Percentiles rank a stretch among this genome's conserved stretches.
Evolutionary conservation across 2,797 vertebrate genomes (phyloP).

Genomic region (Semotilus atromaculatus): DNA sequence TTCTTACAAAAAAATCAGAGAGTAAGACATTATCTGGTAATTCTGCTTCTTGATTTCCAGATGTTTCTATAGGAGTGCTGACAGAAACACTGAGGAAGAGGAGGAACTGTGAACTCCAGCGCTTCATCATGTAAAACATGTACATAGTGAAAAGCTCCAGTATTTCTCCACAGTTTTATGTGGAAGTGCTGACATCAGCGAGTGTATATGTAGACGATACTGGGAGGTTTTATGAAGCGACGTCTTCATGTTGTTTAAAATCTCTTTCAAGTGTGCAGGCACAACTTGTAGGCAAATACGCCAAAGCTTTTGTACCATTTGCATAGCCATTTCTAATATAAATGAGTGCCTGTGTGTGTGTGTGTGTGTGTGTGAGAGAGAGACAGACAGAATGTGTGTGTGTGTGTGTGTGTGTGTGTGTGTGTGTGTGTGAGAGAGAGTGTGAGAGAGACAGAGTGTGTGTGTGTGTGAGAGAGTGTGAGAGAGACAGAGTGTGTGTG

Average conservation of each 20-base stretch:
- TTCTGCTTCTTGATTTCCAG: not conserved
- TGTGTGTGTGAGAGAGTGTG: accelerated
- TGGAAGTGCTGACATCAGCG: slow-evolving; percentile 72
- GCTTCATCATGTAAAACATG: slow-evolving; percentile 68
- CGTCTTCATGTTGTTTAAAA: slow-evolving; percentile 62
- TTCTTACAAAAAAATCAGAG: too few species aligned
- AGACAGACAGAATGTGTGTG: slow-evolving; percentile 32
- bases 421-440: not conserved
- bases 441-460: slow-evolving; percentile 61
- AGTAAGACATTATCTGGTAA: too few species aligned
- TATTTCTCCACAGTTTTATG: slow-evolving; percentile 88
- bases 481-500: too few species aligned
- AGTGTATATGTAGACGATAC: slow-evolving; percentile 43
- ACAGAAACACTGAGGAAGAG: not conserved
- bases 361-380: not conserved
- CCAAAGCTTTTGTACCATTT: slow-evolving; percentile 79
- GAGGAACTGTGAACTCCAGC: slow-evolving; percentile 64
- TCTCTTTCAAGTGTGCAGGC: slow-evolving; percentile 78
- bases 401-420: not conserved
- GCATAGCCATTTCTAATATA: slow-evolving; percentile 72
- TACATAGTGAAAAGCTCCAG: slow-evolving; percentile 70
- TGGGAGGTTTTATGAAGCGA: slow-evolving; percentile 61
- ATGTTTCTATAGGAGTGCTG: too few species aligned
- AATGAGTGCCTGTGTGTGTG: slow-evolving; percentile 69
- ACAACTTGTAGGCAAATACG: slow-evolving; percentile 78